A percentile compares a stretch with the other conserved stretches of the same genome.
Evolutionary conservation across 2,888 invertebrate genomes (phyloP).

Genomic region (Spialia ferax): DNA sequence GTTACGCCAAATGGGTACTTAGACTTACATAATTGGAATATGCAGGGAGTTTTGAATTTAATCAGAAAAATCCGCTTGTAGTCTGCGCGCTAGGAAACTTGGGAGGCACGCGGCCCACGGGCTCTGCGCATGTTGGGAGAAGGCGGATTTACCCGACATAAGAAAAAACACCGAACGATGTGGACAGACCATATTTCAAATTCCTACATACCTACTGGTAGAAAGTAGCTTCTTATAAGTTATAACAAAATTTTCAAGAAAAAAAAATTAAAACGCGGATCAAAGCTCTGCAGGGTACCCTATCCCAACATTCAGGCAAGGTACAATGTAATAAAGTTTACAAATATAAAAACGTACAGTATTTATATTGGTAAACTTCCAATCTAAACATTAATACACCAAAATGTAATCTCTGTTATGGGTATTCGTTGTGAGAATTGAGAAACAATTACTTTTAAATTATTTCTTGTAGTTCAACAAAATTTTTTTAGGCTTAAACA

Average conservation of each 20-base stretch:
- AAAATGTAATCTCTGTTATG: constrained; percentile 27
- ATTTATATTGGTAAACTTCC: constrained; percentile 61
- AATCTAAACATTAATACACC: constrained; percentile 14
- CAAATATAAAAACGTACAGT: constrained; percentile 61
- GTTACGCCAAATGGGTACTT: no score
- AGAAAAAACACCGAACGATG: constrained; percentile 15
- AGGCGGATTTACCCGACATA: constrained; percentile 69
- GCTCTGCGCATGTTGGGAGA: constrained; percentile 88
- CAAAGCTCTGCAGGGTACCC: constrained; percentile 94
- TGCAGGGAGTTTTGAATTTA: no score
- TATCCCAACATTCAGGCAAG: constrained; percentile 99
- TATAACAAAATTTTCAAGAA: constrained; percentile 42
- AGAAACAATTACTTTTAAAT: not conserved
- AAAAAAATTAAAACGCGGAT: constrained; percentile 69
- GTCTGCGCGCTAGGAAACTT: constrained; percentile 87
- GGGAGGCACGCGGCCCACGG: constrained; percentile 89
- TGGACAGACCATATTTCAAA: constrained; percentile 27
- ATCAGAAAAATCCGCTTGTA: no score
- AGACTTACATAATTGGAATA: no score
- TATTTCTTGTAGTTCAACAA: not conserved
- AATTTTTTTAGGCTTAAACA: not conserved
- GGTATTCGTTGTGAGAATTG: not conserved
- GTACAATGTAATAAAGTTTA: constrained; percentile 54
- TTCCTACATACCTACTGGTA: constrained; percentile 16
- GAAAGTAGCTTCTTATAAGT: constrained; percentile 25